Base-by-base conservation (phyloP, 2,797 vertebrate species). In the Sphenodon punctatus region DNA sequence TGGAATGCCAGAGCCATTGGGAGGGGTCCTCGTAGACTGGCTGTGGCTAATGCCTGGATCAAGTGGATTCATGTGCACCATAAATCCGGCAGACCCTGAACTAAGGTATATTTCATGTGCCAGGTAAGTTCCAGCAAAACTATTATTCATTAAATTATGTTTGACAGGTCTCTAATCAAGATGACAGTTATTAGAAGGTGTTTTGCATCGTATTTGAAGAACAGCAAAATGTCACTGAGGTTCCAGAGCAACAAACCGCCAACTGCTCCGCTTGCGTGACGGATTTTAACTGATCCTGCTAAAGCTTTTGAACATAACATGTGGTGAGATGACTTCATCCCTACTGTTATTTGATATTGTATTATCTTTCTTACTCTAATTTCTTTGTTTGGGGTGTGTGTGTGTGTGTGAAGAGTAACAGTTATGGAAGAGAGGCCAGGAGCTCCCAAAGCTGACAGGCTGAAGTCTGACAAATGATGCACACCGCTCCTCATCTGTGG, bases 191-290 rank as follows among this genome's bases (percentile, higher is more conserved):
- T 95, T 93, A 92, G 83, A 92, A 95, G 83, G 79, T 85, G 93
- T 76, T 93, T 49, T 84, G 56, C 87, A 85, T 93, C 94, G 45
- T 93, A 48, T 88, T 53, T 95, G 90, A 94, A 84, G 63, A 92
- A 91, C 84, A 84, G 66, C 82, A 95, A 89, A 80, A 59, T 95
- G 46, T 87, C 90, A 1, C 81, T 71, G 68, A 97, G 96, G 91
- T 91, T 87, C 63, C 96, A 94, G 61, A 96, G 95, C 85, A 91
- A 72, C 63, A 82, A 63, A 79, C 93, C 95, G 89, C 98, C 97
- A 45, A 88, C 91, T 11, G 96, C 91, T 90, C 97, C 98, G n/a
- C 95, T 98, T 32, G 97, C 97, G 73, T 97, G 97, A 69, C 96
- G 97, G 71, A 96, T 98, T 92, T 97, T 99, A 88, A 97, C 95